phyloP scores from a whole-genome alignment of 2,797 vertebrate species.

The Apodemus agrarius region DNA sequence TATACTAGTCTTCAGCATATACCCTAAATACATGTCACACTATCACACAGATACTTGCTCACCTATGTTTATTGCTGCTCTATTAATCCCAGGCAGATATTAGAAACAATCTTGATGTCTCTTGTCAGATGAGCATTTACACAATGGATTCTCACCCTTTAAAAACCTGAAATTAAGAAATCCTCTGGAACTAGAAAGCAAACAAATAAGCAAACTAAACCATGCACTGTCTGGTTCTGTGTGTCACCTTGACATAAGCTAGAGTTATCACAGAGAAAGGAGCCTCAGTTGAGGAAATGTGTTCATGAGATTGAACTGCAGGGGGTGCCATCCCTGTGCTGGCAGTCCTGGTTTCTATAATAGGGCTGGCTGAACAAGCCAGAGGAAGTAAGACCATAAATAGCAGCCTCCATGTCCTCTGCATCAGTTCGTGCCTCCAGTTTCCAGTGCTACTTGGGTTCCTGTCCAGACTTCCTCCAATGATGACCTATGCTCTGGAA shows the following conservation, averaged over 20 bases:
- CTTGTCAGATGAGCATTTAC: neutral
- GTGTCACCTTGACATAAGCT: neutral
- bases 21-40: neutral
- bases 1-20: neutral
- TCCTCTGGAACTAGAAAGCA: neutral
- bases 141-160: neutral
- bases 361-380: neutral
- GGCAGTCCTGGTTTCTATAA: neutral
- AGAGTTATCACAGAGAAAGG: neutral
- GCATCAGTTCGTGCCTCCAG: neutral
- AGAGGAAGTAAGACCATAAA: neutral
- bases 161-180: neutral
- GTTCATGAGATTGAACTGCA: neutral
- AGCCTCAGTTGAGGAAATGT: neutral
- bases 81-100: neutral
- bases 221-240: neutral
- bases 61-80: neutral
- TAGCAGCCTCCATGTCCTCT: neutral
- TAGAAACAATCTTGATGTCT: neutral
- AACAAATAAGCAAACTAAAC: neutral
- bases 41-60: neutral
- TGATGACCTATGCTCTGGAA: neutral
- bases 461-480: neutral
- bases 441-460: neutral
- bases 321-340: neutral